Base-by-base conservation (phyloP, 2,113 vertebrate species). In the Syrrhaptes paradoxus region DNA sequence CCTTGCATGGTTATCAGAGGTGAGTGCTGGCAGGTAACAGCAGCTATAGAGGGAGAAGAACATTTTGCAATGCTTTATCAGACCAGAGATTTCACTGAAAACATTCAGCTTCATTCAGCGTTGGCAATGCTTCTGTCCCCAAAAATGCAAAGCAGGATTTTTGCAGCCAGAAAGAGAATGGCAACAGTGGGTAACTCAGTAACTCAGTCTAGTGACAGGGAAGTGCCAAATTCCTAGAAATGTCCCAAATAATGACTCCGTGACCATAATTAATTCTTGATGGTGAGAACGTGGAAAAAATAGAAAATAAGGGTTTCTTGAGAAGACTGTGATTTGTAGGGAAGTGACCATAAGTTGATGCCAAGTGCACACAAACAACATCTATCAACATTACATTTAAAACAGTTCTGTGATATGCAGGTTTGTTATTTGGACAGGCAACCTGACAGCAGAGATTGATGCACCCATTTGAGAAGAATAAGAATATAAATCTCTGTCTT, bases 401-500 rank as follows among this genome's bases (percentile, higher is more conserved):
- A 96, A 79, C 85, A 92, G 86, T 95, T 95, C 93, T 95, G 94
- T 97, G 93, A 91, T 97, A 97, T 91, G 90, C 70, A 91, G 87
- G 93, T 97, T 96, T 94, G 84, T 95, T 95, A 94, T 90, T 93
- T 4, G 7, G 95, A 96, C 91, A 93, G 94, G 85, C 55, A 85
- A 94, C 66, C 68, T 96, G 97, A 96, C 96, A 96, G 77, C 58
- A 90, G 79, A 96, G 96, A 97, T 95, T 97, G 97, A 97, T 97
- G 93, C 54, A 96, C 59, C 73, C 49, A 48, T 93, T 92, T 97
- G 66, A 90, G 76, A 93, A 93, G 90, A 96, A 96, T 96, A 97
- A 96, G 96, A 96, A 96, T 97, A 97, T 97, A 97, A 97, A 97
- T 97, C 96, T 96, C 84, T 97, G 95, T 97, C 96, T 96, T 96